phyloP scores from a whole-genome alignment of 2,888 invertebrate genomes.

The Andrena chrysosceles region DNA sequence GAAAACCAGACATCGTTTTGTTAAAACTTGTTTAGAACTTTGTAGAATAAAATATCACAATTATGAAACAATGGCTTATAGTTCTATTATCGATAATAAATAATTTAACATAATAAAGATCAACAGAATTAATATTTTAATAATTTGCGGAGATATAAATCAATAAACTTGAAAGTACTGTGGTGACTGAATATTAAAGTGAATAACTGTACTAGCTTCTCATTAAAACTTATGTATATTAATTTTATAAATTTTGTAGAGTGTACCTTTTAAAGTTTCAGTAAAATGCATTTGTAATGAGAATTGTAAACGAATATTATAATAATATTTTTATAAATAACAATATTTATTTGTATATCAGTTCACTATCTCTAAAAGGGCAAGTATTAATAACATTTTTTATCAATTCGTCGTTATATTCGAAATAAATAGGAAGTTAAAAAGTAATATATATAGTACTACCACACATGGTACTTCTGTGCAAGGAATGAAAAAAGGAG shows the following conservation, averaged over 20 bases:
- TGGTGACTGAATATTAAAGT: too few relatives aligned
- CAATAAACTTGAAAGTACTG: too few relatives aligned
- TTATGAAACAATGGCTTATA: too few relatives aligned
- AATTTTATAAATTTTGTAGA: not conserved
- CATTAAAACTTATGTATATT: not conserved
- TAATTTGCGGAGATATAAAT: too few relatives aligned
- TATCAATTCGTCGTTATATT: constrained; percentile 1
- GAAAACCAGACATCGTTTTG: too few relatives aligned
- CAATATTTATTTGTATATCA: constrained; percentile 1
- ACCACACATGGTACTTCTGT: constrained; percentile 41
- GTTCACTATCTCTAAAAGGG: not conserved
- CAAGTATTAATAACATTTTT: not conserved
- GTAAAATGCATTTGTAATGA: not conserved
- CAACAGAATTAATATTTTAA: too few relatives aligned
- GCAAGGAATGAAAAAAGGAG: constrained; percentile 35
- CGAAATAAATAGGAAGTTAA: constrained; percentile 1
- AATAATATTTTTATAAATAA: constrained; percentile 16
- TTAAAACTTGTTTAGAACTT: too few relatives aligned
- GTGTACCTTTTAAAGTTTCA: not conserved
- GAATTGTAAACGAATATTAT: not conserved
- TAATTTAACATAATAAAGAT: too few relatives aligned
- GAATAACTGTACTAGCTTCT: too few relatives aligned
- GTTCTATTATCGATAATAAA: too few relatives aligned
- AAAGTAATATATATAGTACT: constrained; percentile 32
- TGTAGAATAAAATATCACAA: too few relatives aligned